Conservation (phyloP, 2,888 invertebrate genomes). For the Taenaris catops region DNA sequence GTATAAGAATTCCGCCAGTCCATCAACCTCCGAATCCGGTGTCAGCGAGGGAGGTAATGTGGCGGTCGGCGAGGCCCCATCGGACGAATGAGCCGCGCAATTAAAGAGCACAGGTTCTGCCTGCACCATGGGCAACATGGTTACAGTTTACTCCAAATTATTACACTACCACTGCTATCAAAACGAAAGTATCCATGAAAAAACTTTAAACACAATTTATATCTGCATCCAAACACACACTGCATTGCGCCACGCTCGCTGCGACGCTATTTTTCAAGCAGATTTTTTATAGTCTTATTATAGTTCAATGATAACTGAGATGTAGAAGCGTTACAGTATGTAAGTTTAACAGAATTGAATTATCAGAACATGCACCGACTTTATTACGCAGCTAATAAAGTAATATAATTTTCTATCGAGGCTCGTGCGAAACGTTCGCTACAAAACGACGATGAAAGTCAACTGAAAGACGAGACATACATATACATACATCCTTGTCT, state of each 20-base stretch:
- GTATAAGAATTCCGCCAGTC: constrained; percentile 69
- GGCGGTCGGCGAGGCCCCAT: constrained; percentile 61
- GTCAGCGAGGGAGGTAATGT: constrained; percentile 67
- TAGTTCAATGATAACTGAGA: constrained; percentile 5
- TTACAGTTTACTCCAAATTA: constrained; percentile 50
- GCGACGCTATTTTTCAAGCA: constrained; percentile 55
- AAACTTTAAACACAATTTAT: constrained; percentile 59
- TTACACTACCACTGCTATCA: constrained; percentile 47
- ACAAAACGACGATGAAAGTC: constrained; percentile 79
- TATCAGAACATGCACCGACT: constrained; percentile 51
- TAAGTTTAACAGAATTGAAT: constrained; percentile 30
- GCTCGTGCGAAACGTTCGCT: constrained; percentile 76
- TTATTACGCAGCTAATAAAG: constrained; percentile 67
- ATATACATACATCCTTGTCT: constrained; percentile 77
- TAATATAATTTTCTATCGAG: constrained; percentile 72
- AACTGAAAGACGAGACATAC: constrained; percentile 79
- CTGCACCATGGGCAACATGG: constrained; percentile 74
- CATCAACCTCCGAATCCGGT: constrained; percentile 68
- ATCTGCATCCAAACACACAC: constrained; percentile 72
- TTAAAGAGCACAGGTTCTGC: constrained; percentile 64
- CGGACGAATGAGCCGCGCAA: constrained; percentile 56
- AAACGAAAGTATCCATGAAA: constrained; percentile 46
- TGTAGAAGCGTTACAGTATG: constrained; percentile 12
- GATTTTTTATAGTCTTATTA: constrained; percentile 23
- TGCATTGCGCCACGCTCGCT: constrained; percentile 75